phyloP scores from a whole-genome alignment of 2,113 vertebrate species.

The Pycnonotus jocosus region DNA sequence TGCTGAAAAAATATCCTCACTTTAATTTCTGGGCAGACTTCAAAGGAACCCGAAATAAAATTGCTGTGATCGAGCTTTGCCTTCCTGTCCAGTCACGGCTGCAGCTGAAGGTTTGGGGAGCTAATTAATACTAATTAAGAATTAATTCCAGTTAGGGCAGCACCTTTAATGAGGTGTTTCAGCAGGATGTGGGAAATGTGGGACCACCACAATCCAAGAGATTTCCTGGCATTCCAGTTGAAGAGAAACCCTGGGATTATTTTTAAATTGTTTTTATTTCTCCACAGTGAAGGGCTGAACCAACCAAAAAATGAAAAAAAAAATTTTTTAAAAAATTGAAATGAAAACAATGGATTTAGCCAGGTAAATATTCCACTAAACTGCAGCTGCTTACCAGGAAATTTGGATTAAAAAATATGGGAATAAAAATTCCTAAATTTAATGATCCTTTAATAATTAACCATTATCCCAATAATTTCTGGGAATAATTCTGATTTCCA shows the following conservation, averaged over 20 bases:
- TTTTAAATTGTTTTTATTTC: rapidly evolving
- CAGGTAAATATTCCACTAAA: background rate
- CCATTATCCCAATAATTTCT: background rate
- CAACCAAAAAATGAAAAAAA: too few species aligned
- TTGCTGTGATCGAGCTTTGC: background rate
- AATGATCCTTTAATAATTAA: too few species aligned
- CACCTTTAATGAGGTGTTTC: background rate
- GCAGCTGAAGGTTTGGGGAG: background rate
- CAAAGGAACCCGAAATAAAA: background rate
- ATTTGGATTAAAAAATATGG: background rate
- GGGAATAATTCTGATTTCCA: background rate
- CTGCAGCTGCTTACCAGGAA: background rate
- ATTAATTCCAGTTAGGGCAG: background rate
- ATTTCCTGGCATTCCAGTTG: background rate
- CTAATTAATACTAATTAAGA: background rate
- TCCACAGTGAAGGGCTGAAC: background rate
- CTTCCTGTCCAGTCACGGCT: background rate
- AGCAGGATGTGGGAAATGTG: background rate
- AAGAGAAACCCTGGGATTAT: background rate
- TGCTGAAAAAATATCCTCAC: background rate
- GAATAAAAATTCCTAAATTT: background rate
- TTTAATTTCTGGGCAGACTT: background rate
- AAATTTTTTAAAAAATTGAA: too few species aligned
- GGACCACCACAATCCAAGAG: background rate
- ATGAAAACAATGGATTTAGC: background rate